Evolutionary conservation across 2,113 vertebrate genomes (phyloP).

Genomic region (Pterocles orientalis): DNA sequence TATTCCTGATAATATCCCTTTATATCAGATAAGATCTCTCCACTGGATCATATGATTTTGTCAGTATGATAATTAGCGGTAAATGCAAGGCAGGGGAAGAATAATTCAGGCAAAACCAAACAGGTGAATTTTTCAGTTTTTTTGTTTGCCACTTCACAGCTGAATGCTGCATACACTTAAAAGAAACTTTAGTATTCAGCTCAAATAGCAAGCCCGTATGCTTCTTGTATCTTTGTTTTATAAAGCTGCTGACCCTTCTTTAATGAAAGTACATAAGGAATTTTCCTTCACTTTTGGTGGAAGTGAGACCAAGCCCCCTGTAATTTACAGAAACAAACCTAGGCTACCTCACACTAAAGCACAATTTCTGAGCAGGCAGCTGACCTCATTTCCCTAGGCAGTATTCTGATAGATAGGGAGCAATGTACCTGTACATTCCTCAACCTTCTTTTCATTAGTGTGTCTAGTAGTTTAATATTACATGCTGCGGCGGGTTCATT

Average conservation of each 20-base stretch:
- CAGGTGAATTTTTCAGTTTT: neutral
- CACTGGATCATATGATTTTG: neutral
- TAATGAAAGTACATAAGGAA: neutral
- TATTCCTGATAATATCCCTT: neutral
- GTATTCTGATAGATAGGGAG: slow-evolving; percentile 1
- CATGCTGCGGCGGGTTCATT: neutral
- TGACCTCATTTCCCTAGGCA: slow-evolving; percentile 28
- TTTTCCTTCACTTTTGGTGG: neutral
- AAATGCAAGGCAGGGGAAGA: neutral
- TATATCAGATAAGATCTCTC: neutral
- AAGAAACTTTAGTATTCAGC: neutral
- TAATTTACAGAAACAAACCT: neutral
- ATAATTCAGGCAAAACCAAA: neutral
- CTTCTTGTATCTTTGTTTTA: neutral
- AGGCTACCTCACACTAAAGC: neutral
- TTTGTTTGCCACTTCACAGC: neutral
- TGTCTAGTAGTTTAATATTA: neutral
- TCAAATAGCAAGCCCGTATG: neutral
- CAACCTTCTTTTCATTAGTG: neutral
- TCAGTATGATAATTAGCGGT: neutral
- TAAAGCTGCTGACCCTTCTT: neutral
- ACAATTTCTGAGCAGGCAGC: neutral
- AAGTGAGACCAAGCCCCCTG: neutral
- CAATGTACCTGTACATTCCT: neutral
- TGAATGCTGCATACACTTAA: neutral